Base-by-base conservation (phyloP, 2,113 vertebrate species). In the Phoxinus phoxinus region DNA sequence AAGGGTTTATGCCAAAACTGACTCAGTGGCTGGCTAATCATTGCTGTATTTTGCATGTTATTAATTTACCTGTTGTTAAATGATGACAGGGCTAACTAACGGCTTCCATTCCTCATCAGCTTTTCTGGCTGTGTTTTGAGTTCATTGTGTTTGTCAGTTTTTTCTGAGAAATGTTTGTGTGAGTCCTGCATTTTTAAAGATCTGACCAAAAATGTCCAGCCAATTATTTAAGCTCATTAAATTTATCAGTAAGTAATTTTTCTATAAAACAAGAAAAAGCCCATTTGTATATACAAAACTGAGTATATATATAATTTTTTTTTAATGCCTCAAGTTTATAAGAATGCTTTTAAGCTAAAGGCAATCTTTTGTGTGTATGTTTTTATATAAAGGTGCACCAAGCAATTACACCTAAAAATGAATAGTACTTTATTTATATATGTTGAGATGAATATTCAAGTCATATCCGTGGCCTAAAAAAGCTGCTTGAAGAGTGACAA, bases 131-230 rank as follows among this genome's bases (percentile, higher is more conserved):
- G 27, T 83, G 65, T 71, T 61, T 80, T 86, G 41, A 83, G 67
- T 27, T 86, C 88, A 85, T 74, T 80, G 21, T 85, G 65, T 89
- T 25, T 67, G 74, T 81, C 79, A 78, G 75, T 44, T 65, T 53
- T 69, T 84, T 79, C n/a, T 83, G 27, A 75, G 75, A 74, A 61
- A 80, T 85, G 81, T 86, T 86, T 89, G 51, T 67, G 77, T 46
- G 37, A 35, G 41, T 81, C 35, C 74, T 77, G 86, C 72, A 73
- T 71, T 79, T 87, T 89, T 73, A 59, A 83, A 74, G 25, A 78
- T 86, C 63, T 85, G 77, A 74, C 65, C 30, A 82, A 69, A 46
- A 44, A 76, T 81, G 41, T 71, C 32, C 23, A 41, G 37, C 25
- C 13, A 73, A 5, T 13, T 30, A 37, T 76, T 13, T 85, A 4